phyloP scores from a whole-genome alignment of 2,888 invertebrate species.

The Drosophila phalerata region DNA sequence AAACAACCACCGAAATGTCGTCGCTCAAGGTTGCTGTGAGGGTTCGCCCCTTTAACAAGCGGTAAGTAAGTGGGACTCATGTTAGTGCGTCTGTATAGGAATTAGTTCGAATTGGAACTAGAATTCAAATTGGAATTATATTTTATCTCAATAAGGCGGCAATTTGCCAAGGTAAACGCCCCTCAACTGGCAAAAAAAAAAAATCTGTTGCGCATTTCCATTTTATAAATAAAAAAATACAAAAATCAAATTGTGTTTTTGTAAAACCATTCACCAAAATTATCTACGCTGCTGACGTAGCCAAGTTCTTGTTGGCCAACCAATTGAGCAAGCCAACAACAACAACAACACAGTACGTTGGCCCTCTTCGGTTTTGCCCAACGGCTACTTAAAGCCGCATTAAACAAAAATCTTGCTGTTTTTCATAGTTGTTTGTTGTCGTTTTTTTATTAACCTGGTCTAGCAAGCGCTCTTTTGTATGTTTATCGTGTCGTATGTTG shows the following conservation, averaged over 20 bases:
- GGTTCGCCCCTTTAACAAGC: slow-evolving; percentile 95
- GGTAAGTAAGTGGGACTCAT: slow-evolving; percentile 88
- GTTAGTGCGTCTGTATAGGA: slow-evolving; percentile 14
- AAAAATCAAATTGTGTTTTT: no score
- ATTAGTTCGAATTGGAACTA: slow-evolving; percentile 16
- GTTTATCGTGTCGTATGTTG: slow-evolving; percentile 56
- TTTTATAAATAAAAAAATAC: slow-evolving; percentile 9
- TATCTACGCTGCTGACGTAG: slow-evolving; percentile 50
- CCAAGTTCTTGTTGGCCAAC: slow-evolving; percentile 25
- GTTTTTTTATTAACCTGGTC: slow-evolving; percentile 6
- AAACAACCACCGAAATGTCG: slow-evolving; percentile 88
- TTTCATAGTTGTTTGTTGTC: slow-evolving; percentile 6
- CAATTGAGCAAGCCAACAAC: slow-evolving; percentile 21
- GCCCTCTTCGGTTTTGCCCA: slow-evolving; percentile 34
- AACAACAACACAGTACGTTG: slow-evolving; percentile 37
- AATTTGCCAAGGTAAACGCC: slow-evolving; percentile 41
- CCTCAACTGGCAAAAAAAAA: slow-evolving; percentile 35
- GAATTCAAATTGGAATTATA: slow-evolving; percentile 19
- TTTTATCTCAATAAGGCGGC: slow-evolving; percentile 3
- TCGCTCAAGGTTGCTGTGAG: slow-evolving; percentile 96
- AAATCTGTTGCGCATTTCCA: slow-evolving; percentile 61
- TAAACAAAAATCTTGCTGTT: slow-evolving; percentile 33
- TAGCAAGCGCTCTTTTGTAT: slow-evolving; percentile 33
- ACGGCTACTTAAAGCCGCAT: slow-evolving; percentile 65
- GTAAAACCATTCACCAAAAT: slow-evolving; percentile 23